Percentiles rank a stretch among this genome's conserved stretches.
These are phyloP conservation scores for Helarctos malayanus DNA, from an alignment of 2,797 vertebrate species.

Conservation along the genomic window DNA sequence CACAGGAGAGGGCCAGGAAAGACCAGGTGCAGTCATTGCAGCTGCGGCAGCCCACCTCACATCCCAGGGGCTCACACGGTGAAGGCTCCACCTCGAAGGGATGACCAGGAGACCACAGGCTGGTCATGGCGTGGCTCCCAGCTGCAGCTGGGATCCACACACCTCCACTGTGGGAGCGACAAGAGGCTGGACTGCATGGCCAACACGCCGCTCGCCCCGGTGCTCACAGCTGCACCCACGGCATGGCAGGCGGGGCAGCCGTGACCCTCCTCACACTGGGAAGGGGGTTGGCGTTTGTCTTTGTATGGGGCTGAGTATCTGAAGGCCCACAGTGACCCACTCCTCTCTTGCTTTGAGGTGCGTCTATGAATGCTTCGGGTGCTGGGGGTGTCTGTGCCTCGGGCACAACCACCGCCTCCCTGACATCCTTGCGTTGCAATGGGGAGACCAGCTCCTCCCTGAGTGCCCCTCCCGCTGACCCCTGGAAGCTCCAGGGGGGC, in stretches of 20 bases:
- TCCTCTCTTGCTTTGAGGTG: background rate
- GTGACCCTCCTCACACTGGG: background rate
- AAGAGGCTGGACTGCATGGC: background rate
- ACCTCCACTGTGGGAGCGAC: background rate
- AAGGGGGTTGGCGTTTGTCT: background rate
- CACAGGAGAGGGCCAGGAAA: background rate
- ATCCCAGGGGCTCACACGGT: background rate
- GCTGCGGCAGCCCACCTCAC: background rate
- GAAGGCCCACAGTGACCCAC: background rate
- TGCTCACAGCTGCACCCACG: background rate
- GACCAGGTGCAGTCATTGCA: background rate
- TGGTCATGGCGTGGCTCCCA: rapidly evolving
- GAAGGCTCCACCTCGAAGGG: background rate
- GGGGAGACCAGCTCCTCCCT: background rate
- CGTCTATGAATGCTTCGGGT: background rate
- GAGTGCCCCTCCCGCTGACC: background rate
- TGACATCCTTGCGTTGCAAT: background rate
- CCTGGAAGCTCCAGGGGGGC: rapidly evolving
- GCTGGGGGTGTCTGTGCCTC: background rate
- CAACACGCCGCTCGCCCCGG: background rate
- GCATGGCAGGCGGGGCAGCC: no score
- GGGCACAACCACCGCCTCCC: no score
- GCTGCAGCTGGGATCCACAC: background rate
- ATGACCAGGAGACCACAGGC: background rate
- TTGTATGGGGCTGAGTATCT: background rate